phyloP scores from a whole-genome alignment of 2,797 vertebrate species.

The Basileuterus tristriatus region DNA sequence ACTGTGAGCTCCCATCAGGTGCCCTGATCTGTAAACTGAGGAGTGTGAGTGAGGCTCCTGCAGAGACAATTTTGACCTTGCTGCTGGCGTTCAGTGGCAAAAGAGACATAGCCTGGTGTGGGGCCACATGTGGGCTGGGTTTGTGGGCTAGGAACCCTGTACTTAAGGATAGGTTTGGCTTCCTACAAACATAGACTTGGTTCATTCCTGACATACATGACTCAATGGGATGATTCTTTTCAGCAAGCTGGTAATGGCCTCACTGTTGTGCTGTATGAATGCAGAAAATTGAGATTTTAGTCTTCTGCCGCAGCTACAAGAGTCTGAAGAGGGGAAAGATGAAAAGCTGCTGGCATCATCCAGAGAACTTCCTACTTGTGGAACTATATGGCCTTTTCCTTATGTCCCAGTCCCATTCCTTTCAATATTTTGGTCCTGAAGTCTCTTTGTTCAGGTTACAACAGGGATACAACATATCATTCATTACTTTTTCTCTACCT shows the following conservation, averaged over 20 bases:
- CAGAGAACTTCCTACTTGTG: not conserved
- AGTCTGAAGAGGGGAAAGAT: not conserved
- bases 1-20: not conserved
- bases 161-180: not conserved
- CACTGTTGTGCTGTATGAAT: not conserved
- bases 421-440: not conserved
- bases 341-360: not conserved
- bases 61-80: not conserved
- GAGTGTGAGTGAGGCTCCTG: not conserved
- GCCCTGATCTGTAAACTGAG: not conserved
- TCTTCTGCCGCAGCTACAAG: not conserved
- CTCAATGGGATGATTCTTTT: not conserved
- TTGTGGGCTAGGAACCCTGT: not conserved
- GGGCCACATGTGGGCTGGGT: not conserved
- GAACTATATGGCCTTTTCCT: not conserved
- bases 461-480: not conserved
- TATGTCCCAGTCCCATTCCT: not conserved
- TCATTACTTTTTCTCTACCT: not conserved
- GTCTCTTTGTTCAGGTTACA: not conserved
- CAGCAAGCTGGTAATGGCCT: not conserved
- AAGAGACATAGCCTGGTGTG: not conserved
- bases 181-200: not conserved
- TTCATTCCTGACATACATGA: not conserved
- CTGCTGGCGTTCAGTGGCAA: not conserved
- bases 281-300: not conserved